Evolutionary conservation across 2,797 vertebrate species (phyloP).

Genomic region (Mormyrops boulengeri): DNA sequence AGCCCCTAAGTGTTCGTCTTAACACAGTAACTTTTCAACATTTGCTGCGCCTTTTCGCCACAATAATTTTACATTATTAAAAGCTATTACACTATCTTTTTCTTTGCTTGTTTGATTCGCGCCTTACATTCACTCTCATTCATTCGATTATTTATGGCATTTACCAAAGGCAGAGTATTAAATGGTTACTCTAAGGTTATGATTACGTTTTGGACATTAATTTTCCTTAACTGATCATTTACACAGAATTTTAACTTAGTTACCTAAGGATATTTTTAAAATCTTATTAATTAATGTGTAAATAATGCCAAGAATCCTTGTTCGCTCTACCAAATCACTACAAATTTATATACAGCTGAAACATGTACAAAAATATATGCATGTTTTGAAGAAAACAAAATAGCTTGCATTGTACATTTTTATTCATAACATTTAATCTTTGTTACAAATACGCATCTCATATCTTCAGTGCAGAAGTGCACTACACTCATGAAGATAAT

Average conservation of each 20-base stretch:
- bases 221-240: not conserved
- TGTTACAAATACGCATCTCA: conserved; percentile 37
- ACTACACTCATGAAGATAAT: conserved; percentile 34
- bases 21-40: not conserved
- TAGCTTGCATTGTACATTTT: conserved; percentile 33
- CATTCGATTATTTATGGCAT: not conserved
- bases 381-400: conserved; percentile 17
- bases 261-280: not conserved
- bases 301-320: not conserved
- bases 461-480: conserved; percentile 25
- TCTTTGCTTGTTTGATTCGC: not conserved
- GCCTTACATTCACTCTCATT: not conserved
- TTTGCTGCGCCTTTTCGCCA: not conserved
- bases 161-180: not conserved
- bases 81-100: not conserved
- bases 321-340: not conserved
- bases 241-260: not conserved
- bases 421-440: conserved; percentile 33
- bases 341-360: conserved; percentile 2
- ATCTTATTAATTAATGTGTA: not conserved
- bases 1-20: not conserved
- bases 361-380: not conserved
- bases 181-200: not conserved
- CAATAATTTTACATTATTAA: not conserved
- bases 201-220: not conserved